Evolutionary conservation across 2,888 invertebrate species (phyloP).

Genomic region (Dicycla oo): DNA sequence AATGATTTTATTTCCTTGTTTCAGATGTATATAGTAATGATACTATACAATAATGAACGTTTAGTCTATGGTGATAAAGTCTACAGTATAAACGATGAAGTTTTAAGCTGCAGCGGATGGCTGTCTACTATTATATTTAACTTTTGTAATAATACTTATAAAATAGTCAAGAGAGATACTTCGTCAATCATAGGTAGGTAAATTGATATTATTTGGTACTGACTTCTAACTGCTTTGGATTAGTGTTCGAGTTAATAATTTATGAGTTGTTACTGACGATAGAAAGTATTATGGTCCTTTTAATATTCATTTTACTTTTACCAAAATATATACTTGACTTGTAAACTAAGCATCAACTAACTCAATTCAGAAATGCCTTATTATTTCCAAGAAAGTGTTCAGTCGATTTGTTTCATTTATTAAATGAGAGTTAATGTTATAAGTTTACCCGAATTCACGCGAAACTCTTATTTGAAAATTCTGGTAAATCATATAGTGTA

Average conservation of each 20-base stretch:
- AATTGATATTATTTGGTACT: slow-evolving; percentile 35
- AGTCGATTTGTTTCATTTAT: not conserved
- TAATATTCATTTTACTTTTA: not conserved
- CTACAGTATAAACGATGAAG: slow-evolving; percentile 78
- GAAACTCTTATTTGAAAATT: not conserved
- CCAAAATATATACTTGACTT: not conserved
- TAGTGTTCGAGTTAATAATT: not conserved
- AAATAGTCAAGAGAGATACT: slow-evolving; percentile 84
- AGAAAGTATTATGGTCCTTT: not conserved
- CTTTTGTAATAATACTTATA: slow-evolving; percentile 81
- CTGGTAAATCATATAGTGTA: not conserved
- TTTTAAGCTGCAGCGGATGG: slow-evolving; percentile 80
- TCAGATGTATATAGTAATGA: slow-evolving; percentile 76
- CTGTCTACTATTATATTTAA: slow-evolving; percentile 79
- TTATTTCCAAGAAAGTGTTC: not conserved
- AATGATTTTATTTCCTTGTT: slow-evolving; percentile 64
- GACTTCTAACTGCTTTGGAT: not conserved
- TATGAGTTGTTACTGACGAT: not conserved
- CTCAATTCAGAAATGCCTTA: not conserved
- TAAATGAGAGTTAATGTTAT: not conserved
- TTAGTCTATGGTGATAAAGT: slow-evolving; percentile 65
- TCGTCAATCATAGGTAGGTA: slow-evolving; percentile 84
- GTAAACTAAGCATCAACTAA: not conserved
- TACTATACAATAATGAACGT: slow-evolving; percentile 69
- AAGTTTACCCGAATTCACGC: not conserved